Conservation (phyloP, 2,888 invertebrate genomes). For the Pharmacophagus antenor region DNA sequence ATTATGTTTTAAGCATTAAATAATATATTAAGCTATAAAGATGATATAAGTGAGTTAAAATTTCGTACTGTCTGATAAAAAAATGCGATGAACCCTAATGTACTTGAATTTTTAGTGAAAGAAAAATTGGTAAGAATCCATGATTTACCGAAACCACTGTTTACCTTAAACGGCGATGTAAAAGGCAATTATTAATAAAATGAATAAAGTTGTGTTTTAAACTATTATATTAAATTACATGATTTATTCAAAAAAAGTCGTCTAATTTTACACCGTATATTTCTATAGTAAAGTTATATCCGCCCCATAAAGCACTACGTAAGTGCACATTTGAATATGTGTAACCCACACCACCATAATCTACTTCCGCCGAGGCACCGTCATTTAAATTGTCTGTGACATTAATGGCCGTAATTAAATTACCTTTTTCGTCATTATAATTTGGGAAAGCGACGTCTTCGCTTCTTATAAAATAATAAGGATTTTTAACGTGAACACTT, state of each 20-base stretch:
- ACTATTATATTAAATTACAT: too few relatives aligned
- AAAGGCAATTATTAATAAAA: background rate
- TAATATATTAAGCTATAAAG: too few relatives aligned
- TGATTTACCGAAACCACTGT: too few relatives aligned
- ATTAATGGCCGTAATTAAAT: constrained; percentile 42
- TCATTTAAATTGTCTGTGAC: constrained; percentile 38
- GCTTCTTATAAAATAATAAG: constrained; percentile 39
- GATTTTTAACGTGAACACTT: constrained; percentile 42
- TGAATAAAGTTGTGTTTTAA: background rate
- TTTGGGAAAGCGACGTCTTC: constrained; percentile 45
- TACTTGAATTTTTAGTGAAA: too few relatives aligned
- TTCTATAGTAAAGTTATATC: constrained; percentile 47
- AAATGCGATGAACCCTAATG: too few relatives aligned
- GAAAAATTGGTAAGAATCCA: too few relatives aligned
- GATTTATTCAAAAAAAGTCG: constrained; percentile 6
- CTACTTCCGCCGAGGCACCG: constrained; percentile 43
- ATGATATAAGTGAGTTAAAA: too few relatives aligned
- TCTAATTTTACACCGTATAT: constrained; percentile 43
- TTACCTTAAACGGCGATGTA: too few relatives aligned
- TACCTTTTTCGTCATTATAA: constrained; percentile 41
- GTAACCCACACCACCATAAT: constrained; percentile 47
- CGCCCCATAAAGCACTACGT: constrained; percentile 45
- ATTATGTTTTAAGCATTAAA: too few relatives aligned
- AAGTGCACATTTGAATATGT: constrained; percentile 46
- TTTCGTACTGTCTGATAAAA: too few relatives aligned